These are phyloP conservation scores for Brienomyrus longianalis DNA, from an alignment of 2,113 vertebrate species.

Conservation along the genomic window DNA sequence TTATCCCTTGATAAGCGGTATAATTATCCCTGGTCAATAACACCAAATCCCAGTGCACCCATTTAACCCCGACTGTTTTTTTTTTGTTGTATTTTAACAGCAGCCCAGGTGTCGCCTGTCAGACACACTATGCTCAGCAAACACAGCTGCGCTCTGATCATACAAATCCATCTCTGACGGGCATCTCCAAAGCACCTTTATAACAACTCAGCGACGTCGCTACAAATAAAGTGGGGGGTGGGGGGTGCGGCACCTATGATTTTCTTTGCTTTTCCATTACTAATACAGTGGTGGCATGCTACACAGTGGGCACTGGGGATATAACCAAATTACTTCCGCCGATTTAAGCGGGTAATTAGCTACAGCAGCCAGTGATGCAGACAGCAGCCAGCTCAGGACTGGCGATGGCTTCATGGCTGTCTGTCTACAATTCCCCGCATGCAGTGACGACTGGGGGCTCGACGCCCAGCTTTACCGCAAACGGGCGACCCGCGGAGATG, in stretches of 20 bases:
- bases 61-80: not conserved
- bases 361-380: constrained; percentile 16
- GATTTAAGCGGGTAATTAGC: constrained; percentile 24
- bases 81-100: not conserved
- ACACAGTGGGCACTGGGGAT: constrained; percentile 18
- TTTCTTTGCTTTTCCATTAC: not conserved
- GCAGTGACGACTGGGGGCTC: not conserved
- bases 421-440: not conserved
- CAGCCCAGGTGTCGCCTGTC: not conserved
- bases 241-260: not conserved
- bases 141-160: not conserved
- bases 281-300: not conserved
- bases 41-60: not conserved
- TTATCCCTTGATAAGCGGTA: not conserved
- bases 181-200: not conserved
- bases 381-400: not conserved
- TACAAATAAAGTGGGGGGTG: not conserved
- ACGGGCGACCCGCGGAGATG: not conserved
- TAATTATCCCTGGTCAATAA: not conserved
- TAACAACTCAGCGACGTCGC: not conserved
- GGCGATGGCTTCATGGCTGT: not conserved
- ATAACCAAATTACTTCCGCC: constrained; percentile 24
- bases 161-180: not conserved
- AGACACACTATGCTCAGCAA: not conserved
- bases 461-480: not conserved